Percentiles rank a stretch among this genome's conserved stretches.
phyloP scores from a whole-genome alignment of 2,797 vertebrate genomes.

The Iguana delicatissima region DNA sequence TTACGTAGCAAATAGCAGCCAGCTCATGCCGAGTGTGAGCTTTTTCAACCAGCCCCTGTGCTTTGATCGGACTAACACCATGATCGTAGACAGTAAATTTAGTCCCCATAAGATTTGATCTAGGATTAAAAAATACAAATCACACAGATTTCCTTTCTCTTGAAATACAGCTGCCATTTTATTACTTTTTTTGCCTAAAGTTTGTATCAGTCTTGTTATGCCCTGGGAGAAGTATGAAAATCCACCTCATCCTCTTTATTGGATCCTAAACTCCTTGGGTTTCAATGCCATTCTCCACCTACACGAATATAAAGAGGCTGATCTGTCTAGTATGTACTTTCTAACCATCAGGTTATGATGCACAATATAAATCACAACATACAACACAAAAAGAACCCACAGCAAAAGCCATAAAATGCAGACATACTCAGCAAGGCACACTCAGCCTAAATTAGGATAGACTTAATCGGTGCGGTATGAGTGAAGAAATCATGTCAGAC shows the following conservation, averaged over 20 bases:
- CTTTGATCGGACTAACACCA: slow-evolving; percentile 91
- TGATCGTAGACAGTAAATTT: slow-evolving; percentile 97
- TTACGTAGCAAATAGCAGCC: slow-evolving; percentile 94
- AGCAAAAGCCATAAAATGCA: background rate
- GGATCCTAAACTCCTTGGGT: background rate
- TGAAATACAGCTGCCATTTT: slow-evolving; percentile 4
- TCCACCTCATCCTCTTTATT: background rate
- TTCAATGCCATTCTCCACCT: background rate
- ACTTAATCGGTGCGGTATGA: background rate
- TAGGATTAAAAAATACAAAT: slow-evolving; percentile 69
- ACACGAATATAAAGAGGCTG: background rate
- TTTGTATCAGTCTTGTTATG: background rate
- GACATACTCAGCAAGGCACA: background rate
- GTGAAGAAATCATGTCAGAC: slow-evolving; percentile 13
- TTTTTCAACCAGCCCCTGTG: slow-evolving; percentile 87
- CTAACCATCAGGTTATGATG: slow-evolving; percentile 30
- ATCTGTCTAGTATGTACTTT: slow-evolving; percentile 5
- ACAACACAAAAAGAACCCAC: background rate
- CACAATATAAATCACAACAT: background rate
- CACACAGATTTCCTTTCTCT: slow-evolving; percentile 33
- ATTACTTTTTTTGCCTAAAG: background rate
- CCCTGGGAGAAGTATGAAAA: background rate
- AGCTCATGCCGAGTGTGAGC: slow-evolving; percentile 91
- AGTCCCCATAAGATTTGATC: slow-evolving; percentile 98
- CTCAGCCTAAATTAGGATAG: rapidly evolving